phyloP scores from a whole-genome alignment of 2,113 vertebrate genomes.

The Donacobius atricapilla region DNA sequence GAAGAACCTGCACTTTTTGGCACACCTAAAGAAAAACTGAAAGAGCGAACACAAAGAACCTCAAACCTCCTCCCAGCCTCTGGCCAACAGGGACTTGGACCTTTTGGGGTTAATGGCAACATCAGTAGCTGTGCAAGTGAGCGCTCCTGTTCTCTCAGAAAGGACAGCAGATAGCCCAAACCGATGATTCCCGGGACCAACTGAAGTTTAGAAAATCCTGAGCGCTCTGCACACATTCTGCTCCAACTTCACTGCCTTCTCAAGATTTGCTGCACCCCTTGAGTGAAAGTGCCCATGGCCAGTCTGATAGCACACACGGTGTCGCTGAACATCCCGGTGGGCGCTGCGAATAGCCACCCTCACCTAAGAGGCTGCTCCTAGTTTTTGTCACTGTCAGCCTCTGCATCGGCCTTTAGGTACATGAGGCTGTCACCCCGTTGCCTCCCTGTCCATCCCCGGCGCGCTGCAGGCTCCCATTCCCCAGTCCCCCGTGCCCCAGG shows the following conservation, averaged over 20 bases:
- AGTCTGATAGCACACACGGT: fast-evolving
- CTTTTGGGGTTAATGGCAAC: neutral
- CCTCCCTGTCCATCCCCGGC: too few species aligned
- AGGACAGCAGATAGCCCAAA: neutral
- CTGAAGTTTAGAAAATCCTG: neutral
- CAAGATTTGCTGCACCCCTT: neutral
- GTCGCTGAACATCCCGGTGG: neutral
- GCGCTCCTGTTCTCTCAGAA: neutral
- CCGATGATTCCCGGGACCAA: neutral
- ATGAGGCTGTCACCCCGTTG: neutral
- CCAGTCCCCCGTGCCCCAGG: neutral
- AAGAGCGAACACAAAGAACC: neutral
- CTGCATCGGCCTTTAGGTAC: neutral
- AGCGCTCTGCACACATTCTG: neutral
- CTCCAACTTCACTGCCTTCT: neutral
- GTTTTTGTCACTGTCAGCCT: neutral
- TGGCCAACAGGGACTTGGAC: neutral
- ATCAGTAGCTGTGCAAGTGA: neutral
- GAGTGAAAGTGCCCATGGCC: neutral
- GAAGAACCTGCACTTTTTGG: neutral
- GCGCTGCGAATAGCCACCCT: neutral
- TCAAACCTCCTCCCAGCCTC: neutral
- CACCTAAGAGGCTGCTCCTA: too few species aligned
- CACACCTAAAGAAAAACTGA: neutral
- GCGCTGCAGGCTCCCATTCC: neutral